These are phyloP conservation scores for Chaetodon auriga DNA, from an alignment of 2,113 vertebrate genomes.

Conservation along the genomic window DNA sequence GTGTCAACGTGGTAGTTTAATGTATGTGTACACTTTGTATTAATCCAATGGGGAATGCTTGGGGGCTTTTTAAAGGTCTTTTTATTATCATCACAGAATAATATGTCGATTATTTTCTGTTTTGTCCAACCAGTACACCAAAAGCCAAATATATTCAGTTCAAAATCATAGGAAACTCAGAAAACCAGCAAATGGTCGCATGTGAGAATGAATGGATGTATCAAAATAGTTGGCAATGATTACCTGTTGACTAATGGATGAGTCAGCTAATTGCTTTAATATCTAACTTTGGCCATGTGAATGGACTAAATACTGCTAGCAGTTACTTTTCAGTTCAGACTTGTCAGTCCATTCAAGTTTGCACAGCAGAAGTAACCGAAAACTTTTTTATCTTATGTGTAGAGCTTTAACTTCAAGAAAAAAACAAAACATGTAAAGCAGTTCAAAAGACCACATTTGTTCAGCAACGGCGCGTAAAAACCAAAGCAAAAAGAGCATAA, in stretches of 20 bases:
- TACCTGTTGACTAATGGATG: neutral
- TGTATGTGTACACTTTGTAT: slow-evolving; percentile 8
- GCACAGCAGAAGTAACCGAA: neutral
- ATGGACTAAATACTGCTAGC: neutral
- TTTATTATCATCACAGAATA: neutral
- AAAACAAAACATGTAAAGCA: neutral
- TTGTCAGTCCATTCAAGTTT: neutral
- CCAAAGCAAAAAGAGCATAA: neutral
- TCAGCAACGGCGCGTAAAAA: neutral
- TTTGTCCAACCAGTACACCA: neutral
- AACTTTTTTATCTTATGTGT: neutral
- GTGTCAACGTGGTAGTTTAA: slow-evolving; percentile 11
- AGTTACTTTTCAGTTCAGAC: neutral
- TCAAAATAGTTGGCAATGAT: neutral
- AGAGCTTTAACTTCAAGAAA: slow-evolving; percentile 1
- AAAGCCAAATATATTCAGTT: neutral
- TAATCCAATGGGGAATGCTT: neutral
- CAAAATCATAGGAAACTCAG: too few species aligned
- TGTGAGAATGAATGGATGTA: neutral
- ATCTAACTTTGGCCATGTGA: neutral
- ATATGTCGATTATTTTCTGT: neutral
- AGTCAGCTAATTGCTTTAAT: neutral
- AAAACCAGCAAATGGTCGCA: neutral
- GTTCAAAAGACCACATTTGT: neutral
- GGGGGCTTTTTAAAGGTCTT: neutral